phyloP scores from a whole-genome alignment of 2,888 invertebrate genomes.

The Chrysina gloriosa region DNA sequence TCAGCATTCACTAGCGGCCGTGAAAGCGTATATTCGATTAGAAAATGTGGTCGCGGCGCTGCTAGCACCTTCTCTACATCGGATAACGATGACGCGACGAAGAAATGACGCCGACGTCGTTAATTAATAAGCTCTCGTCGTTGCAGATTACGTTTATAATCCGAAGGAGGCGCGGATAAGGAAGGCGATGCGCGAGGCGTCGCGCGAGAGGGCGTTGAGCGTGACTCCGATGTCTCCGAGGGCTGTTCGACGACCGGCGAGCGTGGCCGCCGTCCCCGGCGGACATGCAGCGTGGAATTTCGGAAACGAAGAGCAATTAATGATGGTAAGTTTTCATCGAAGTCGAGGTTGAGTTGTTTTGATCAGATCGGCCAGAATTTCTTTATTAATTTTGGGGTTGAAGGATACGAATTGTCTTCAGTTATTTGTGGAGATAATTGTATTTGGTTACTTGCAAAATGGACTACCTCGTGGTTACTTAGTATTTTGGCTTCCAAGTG shows the following conservation, averaged over 20 bases:
- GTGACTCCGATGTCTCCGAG: constrained; percentile 69
- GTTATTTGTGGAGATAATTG: too few species aligned
- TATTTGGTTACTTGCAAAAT: too few species aligned
- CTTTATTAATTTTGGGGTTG: too few species aligned
- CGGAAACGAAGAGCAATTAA: constrained; percentile 58
- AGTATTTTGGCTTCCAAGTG: too few species aligned
- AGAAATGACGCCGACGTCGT: neutral
- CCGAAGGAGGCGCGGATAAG: constrained; percentile 73
- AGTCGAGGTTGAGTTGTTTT: too few species aligned
- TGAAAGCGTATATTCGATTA: too few species aligned
- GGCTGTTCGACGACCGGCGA: constrained; percentile 66
- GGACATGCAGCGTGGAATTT: constrained; percentile 54
- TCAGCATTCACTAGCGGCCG: too few species aligned
- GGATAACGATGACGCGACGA: neutral
- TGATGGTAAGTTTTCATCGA: constrained; percentile 62
- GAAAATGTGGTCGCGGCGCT: too few species aligned
- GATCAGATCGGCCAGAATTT: too few species aligned
- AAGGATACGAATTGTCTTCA: too few species aligned
- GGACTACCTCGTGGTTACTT: too few species aligned
- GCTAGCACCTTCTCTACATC: neutral
- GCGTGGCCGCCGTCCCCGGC: constrained; percentile 50
- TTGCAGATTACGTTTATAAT: constrained; percentile 73
- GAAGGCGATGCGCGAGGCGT: constrained; percentile 69
- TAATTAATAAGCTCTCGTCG: constrained; percentile 44
- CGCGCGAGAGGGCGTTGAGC: constrained; percentile 64